Conservation (phyloP, 2,797 vertebrate genomes). For the Liasis olivaceus region DNA sequence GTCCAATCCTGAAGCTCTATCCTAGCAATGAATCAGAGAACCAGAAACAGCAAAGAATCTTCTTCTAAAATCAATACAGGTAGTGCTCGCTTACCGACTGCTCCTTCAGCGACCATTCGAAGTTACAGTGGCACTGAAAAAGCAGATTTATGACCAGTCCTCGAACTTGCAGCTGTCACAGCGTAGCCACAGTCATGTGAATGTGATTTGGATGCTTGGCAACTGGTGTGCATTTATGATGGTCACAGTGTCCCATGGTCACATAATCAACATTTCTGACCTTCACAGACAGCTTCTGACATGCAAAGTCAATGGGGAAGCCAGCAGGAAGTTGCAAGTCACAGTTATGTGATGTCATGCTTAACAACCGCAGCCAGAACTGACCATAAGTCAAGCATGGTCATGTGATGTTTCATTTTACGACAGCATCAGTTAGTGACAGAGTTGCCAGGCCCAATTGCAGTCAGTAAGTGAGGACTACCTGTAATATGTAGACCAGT, state of each 20-base stretch:
- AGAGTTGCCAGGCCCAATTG: too few relatives aligned
- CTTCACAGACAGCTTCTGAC: too few relatives aligned
- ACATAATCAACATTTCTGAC: too few relatives aligned
- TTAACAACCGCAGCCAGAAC: too few relatives aligned
- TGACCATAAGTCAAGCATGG: too few relatives aligned
- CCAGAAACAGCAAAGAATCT: neutral
- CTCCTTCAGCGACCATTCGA: neutral
- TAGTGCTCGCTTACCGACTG: neutral
- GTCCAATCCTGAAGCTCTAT: neutral
- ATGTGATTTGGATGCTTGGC: neutral
- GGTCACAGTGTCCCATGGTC: neutral
- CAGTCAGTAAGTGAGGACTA: too few relatives aligned
- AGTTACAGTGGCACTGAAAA: neutral
- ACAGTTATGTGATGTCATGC: too few relatives aligned
- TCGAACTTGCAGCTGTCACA: neutral
- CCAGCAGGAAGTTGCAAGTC: too few relatives aligned
- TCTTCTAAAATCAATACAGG: neutral
- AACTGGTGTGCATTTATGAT: neutral
- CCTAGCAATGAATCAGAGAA: neutral
- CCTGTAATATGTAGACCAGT: too few relatives aligned
- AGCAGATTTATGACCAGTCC: neutral
- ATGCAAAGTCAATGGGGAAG: too few relatives aligned
- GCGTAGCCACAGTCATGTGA: neutral
- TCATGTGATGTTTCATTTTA: too few relatives aligned
- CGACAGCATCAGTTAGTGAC: too few relatives aligned